phyloP scores from a whole-genome alignment of 2,888 invertebrate genomes.

The Escarpia spicata region DNA sequence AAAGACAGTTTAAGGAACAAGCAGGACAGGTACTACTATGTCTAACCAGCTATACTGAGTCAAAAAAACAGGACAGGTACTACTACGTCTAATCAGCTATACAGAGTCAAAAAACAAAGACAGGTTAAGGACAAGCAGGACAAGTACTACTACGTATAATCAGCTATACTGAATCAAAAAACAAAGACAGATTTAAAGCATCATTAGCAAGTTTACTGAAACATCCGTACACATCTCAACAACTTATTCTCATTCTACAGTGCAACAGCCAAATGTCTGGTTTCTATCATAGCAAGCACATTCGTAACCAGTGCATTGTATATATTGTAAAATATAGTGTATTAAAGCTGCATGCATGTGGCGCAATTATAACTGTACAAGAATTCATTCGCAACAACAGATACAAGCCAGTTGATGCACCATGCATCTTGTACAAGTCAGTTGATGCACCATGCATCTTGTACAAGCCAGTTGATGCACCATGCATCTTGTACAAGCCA shows the following conservation, averaged over 20 bases:
- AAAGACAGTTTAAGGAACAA: too few species aligned
- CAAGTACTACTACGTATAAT: too few species aligned
- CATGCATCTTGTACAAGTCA: background rate
- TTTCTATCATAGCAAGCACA: constrained; percentile 6
- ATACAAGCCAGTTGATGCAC: background rate
- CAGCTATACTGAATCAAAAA: background rate
- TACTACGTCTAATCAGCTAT: too few species aligned
- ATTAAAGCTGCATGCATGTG: constrained; percentile 1
- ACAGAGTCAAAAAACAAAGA: too few species aligned
- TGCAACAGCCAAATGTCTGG: background rate
- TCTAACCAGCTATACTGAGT: too few species aligned
- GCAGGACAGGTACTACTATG: too few species aligned
- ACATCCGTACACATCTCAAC: constrained; percentile 12
- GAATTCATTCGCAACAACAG: background rate
- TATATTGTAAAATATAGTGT: constrained; percentile 5
- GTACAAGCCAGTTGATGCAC: background rate
- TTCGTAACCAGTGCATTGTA: background rate
- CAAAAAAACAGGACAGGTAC: too few species aligned
- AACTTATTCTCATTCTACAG: background rate
- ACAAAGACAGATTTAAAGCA: background rate
- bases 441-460: background rate
- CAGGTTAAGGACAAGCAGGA: too few species aligned
- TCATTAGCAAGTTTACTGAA: constrained; percentile 7
- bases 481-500: background rate
- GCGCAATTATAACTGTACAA: background rate